A percentile compares a stretch with the other conserved stretches of the same genome.
phyloP scores from a whole-genome alignment of 2,888 invertebrate genomes.

The Reticulitermes lucifugus region DNA sequence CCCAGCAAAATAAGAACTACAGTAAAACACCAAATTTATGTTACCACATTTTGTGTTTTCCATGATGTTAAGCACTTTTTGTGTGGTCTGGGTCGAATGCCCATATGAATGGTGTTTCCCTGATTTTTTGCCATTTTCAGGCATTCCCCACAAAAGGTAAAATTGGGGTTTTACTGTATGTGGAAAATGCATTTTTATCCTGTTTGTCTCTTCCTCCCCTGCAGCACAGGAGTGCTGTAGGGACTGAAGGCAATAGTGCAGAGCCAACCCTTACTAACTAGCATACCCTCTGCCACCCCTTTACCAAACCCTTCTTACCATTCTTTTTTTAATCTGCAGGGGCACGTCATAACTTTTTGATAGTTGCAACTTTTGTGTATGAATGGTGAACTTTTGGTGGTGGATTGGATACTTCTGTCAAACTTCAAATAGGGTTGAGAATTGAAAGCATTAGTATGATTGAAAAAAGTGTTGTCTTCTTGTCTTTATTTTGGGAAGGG shows the following conservation, averaged over 20 bases:
- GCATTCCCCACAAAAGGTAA: too few species aligned
- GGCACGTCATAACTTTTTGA: constrained; percentile 36
- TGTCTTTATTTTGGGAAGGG: constrained; percentile 23
- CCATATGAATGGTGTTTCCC: too few species aligned
- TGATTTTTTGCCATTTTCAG: too few species aligned
- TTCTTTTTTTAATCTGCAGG: not conserved
- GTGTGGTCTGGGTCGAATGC: too few species aligned
- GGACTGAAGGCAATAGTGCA: constrained; percentile 3
- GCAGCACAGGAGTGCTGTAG: not conserved
- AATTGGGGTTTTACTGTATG: not conserved
- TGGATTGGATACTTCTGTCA: constrained; percentile 42
- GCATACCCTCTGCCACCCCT: not conserved
- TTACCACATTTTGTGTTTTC: too few species aligned
- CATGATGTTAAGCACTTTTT: too few species aligned
- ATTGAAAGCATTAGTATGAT: constrained; percentile 27
- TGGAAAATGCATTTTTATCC: constrained; percentile 4
- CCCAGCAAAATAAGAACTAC: not conserved
- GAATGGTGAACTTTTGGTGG: constrained; percentile 41
- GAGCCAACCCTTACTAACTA: not conserved
- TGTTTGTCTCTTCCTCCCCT: not conserved
- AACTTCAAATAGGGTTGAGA: constrained; percentile 23
- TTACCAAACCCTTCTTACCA: not conserved
- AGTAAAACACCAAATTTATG: too few species aligned
- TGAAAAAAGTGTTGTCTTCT: constrained; percentile 25
- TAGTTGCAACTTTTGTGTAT: constrained; percentile 24